Conservation (phyloP, 2,888 invertebrate genomes). For the Lathronympha strigana region DNA sequence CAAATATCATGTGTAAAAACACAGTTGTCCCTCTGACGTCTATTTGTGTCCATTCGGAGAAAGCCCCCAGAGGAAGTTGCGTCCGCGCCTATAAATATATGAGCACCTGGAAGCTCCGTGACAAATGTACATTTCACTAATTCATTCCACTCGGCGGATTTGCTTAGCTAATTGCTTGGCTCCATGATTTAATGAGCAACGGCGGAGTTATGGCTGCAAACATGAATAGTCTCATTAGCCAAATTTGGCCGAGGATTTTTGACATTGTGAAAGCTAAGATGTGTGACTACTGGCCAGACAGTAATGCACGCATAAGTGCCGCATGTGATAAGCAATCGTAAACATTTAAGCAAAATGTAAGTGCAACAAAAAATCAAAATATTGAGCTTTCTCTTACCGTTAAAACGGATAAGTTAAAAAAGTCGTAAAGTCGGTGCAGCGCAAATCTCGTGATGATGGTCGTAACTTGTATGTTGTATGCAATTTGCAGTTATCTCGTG, state of each 20-base stretch:
- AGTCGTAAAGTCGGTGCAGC: slow-evolving; percentile 15
- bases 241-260: slow-evolving; percentile 4
- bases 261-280: neutral
- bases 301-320: neutral
- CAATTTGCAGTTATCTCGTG: slow-evolving; percentile 7
- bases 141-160: slow-evolving; percentile 28
- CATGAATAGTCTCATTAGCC: neutral
- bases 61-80: slow-evolving; percentile 36
- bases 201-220: neutral
- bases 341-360: slow-evolving; percentile 31
- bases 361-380: slow-evolving; percentile 23
- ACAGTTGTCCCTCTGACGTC: slow-evolving; percentile 28
- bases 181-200: slow-evolving; percentile 30
- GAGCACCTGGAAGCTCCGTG: slow-evolving; percentile 38
- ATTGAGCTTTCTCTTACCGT: slow-evolving; percentile 39
- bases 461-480: slow-evolving; percentile 5
- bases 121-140: slow-evolving; percentile 32
- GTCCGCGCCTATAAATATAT: slow-evolving; percentile 32
- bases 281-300: neutral
- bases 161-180: slow-evolving; percentile 26
- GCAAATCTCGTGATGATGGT: too few relatives aligned
- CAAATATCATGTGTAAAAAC: slow-evolving; percentile 37
- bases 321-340: slow-evolving; percentile 18
- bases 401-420: slow-evolving; percentile 26
- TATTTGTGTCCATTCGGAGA: slow-evolving; percentile 39